Evolutionary conservation across 2,888 invertebrate species (phyloP).

Genomic region (Coenonympha glycerion): DNA sequence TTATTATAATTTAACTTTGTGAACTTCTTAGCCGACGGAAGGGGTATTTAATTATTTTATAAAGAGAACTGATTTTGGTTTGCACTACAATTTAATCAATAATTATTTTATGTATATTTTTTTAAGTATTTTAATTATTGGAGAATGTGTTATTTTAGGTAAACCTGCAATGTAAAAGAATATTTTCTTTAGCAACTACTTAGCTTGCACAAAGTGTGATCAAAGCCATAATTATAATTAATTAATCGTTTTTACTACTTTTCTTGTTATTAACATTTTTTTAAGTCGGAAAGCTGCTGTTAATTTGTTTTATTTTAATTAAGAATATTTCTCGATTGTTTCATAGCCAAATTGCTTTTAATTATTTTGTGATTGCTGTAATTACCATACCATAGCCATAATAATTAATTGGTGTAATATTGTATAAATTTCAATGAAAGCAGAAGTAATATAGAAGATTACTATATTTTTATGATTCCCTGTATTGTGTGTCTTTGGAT

Average conservation of each 20-base stretch:
- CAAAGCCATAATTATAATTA: background rate
- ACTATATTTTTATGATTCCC: conserved; percentile 37
- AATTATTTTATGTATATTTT: conserved; percentile 39
- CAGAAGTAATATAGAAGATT: conserved; percentile 25
- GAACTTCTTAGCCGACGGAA: conserved; percentile 43
- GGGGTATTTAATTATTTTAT: conserved; percentile 51
- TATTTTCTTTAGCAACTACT: conserved; percentile 1
- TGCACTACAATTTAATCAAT: conserved; percentile 55
- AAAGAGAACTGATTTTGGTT: conserved; percentile 52
- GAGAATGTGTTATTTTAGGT: conserved; percentile 10
- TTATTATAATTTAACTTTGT: conserved; percentile 49
- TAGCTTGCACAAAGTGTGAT: conserved; percentile 1
- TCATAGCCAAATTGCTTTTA: conserved; percentile 7
- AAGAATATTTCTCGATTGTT: background rate
- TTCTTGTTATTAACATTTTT: conserved; percentile 14
- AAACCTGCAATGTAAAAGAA: background rate
- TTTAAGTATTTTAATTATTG: conserved; percentile 17
- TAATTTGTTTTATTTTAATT: background rate
- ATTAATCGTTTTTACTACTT: background rate
- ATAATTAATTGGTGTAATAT: no score
- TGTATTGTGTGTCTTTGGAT: conserved; percentile 56
- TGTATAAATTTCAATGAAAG: conserved; percentile 18
- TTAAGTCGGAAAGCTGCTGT: background rate
- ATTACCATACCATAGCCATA: background rate
- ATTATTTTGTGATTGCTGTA: background rate